Evolutionary conservation across 1,140 invertebrate genomes (phyloP), one percentile per base, ranked within the genome.

Genomic region (Habropoda laboriosa): DNA sequence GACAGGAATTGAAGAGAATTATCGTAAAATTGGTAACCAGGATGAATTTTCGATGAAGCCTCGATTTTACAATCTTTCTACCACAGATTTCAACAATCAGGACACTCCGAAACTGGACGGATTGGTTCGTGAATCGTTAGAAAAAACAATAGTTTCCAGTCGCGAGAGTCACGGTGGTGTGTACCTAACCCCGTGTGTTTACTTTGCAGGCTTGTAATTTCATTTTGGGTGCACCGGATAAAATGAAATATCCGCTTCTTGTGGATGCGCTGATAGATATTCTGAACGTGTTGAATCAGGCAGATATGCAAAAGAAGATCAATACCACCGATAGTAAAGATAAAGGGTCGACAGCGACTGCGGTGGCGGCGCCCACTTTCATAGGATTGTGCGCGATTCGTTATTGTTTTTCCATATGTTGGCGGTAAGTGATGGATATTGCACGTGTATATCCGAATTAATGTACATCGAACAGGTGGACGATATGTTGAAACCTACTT

Each of bases 101-200:
- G 96, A 97, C 86, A 95, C 95, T 32, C 97, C 97, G 5, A 98
- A 98, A 92, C 93, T 99, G 49, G 98, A 99, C 93, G 98, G 98
- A 32, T 92, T 99, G 90, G 95, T 96, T 86, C 90, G 87, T 88
- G 0, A 47, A 66, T 55, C 27, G 13, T 1, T 55, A n/a, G n/a
- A n/a, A n/a, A n/a, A n/a, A n/a, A n/a, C n/a, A n/a, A n/a, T n/a
- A n/a, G n/a, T n/a, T n/a, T n/a, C n/a, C n/a, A n/a, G n/a, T n/a
- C n/a, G n/a, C n/a, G n/a, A n/a, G n/a, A n/a, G n/a, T n/a, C n/a
- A n/a, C n/a, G n/a, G n/a, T n/a, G n/a, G n/a, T n/a, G n/a, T n/a
- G n/a, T n/a, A n/a, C n/a, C n/a, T n/a, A n/a, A n/a, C n/a, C n/a
- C n/a, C n/a, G n/a, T n/a, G n/a, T n/a, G n/a, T 47, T 12, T n/a